These are phyloP conservation scores for Trinectes maculatus DNA, from an alignment of 2,113 vertebrate genomes.

Conservation along the genomic window DNA sequence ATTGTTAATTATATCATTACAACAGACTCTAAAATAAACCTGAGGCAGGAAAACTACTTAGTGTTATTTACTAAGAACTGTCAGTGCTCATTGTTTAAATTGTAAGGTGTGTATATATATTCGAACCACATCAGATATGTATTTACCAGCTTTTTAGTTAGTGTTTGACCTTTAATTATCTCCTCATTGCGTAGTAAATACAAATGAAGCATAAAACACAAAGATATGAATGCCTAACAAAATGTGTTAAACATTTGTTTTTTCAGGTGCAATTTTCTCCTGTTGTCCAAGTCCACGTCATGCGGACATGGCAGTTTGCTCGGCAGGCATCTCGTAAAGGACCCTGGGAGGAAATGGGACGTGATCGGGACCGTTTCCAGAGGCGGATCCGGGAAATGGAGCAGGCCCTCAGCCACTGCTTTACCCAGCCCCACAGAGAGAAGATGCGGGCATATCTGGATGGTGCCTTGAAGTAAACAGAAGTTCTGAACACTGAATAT, in stretches of 20 bases:
- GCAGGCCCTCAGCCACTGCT: slow-evolving; percentile 78
- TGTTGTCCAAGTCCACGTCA: slow-evolving; percentile 81
- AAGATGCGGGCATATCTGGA: slow-evolving; percentile 63
- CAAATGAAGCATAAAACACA: too few species aligned
- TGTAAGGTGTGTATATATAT: too few species aligned
- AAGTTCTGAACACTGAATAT: slow-evolving; percentile 38
- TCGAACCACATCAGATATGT: too few species aligned
- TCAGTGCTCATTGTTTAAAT: too few species aligned
- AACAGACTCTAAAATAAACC: slow-evolving; percentile 2
- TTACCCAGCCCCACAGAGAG: slow-evolving; percentile 77
- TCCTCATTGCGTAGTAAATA: too few species aligned
- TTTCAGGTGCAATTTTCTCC: slow-evolving; percentile 87
- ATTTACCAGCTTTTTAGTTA: too few species aligned
- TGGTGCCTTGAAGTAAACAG: slow-evolving; percentile 27
- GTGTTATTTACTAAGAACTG: not conserved
- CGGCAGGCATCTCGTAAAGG: slow-evolving; percentile 84
- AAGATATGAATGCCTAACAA: too few species aligned
- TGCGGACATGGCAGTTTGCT: slow-evolving; percentile 87
- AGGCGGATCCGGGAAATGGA: slow-evolving; percentile 81
- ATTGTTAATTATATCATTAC: not conserved
- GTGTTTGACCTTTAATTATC: not conserved
- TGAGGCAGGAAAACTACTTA: not conserved
- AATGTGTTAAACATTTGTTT: not conserved
- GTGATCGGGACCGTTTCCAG: slow-evolving; percentile 86
- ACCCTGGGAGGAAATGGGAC: slow-evolving; percentile 87